Conservation (phyloP, 2,888 invertebrate species). For the Bhutanitis thaidina region DNA sequence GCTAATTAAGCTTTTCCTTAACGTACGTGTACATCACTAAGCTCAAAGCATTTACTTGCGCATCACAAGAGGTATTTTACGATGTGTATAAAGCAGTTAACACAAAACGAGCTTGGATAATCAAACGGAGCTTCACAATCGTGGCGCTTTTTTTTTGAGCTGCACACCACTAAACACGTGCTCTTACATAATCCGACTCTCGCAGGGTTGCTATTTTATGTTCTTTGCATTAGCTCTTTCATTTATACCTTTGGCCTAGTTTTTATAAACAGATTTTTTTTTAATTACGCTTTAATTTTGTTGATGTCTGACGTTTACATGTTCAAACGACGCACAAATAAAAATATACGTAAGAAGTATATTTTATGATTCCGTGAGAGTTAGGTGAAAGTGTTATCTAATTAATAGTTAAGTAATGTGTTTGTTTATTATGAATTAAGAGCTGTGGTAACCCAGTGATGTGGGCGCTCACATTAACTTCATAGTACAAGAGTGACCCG, state of each 20-base stretch:
- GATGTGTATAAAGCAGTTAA: not conserved
- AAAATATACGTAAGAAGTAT: not conserved
- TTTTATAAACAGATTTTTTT: not conserved
- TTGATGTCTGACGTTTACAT: not conserved
- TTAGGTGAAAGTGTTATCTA: no score
- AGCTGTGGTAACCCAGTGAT: no score
- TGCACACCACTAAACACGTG: constrained; percentile 11
- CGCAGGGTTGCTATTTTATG: constrained; percentile 17
- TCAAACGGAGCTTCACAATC: not conserved
- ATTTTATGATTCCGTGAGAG: no score
- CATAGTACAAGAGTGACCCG: no score
- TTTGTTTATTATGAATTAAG: no score
- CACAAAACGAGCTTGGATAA: constrained; percentile 5
- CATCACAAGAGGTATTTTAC: constrained; percentile 1
- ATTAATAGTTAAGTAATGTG: no score
- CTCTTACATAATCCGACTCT: constrained; percentile 8
- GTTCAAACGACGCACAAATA: not conserved
- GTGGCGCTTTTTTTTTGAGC: constrained; percentile 1
- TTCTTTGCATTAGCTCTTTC: constrained; percentile 22
- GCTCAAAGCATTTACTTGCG: constrained; percentile 9
- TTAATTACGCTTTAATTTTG: not conserved
- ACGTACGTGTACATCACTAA: not conserved
- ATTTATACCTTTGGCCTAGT: not conserved
- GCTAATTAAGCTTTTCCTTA: not conserved
- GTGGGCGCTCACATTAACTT: no score